Base-by-base conservation (phyloP, 2,797 vertebrate species). In the Knipowitschia caucasica region DNA sequence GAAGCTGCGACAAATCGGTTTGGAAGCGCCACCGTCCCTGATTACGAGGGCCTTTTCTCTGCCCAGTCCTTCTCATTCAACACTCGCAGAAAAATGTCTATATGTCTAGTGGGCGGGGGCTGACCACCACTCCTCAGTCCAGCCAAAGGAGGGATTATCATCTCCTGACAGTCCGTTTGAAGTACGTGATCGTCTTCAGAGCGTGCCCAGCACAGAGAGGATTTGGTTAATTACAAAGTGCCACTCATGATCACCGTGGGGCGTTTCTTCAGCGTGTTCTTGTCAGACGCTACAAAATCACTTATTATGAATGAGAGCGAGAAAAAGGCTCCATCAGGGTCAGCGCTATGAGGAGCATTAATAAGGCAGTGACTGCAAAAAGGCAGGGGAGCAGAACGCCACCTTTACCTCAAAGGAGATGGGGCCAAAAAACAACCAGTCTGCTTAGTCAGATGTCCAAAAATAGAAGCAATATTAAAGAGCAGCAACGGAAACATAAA, bases 181-280 rank as follows among this genome's bases (percentile, higher is more conserved):
- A 77, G 74, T 64, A 47, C 60, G 40, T 23, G 39, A 39, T 42
- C 2, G 59, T 53, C 60, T 33, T 62, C 56, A 54, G 54, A 40
- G 23, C 38, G 29, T 7, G 20, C 50, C 45, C 45, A 21, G 53
- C 59, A 25, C 50, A 56, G 44, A 51, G 67, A 60, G 66, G 74
- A 81, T 73, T 71, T 63, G 47, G 54, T 72, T 81, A 78, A 80
- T 76, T 73, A 75, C 64, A 75, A 75, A 77, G 60, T 75, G 72
- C 60, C 78, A 71, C 50, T 77, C 69, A 73, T 45, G 58, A 77
- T 73, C 64, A 52, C 23, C 3, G 50, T 11, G 11, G 50, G 56
- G 55, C 24, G 53, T 54, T 62, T 51, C 60, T 58, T 61, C 58
- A 44, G 33, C 59, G 10, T 67, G 71, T 71, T 67, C 58, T 69